These are phyloP conservation scores for Panthera leo DNA, from an alignment of 2,113 vertebrate species.

Conservation along the genomic window DNA sequence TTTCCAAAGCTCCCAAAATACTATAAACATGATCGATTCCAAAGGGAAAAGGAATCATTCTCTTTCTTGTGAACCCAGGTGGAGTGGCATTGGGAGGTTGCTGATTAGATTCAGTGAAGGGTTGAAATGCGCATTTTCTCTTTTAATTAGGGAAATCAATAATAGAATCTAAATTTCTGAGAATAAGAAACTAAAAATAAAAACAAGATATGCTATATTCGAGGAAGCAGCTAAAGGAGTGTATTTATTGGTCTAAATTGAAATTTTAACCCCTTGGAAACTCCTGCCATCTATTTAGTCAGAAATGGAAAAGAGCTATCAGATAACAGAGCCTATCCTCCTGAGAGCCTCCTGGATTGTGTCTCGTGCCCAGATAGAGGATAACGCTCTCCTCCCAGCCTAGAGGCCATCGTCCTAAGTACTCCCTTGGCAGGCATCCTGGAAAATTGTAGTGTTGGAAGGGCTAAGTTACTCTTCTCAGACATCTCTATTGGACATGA, in stretches of 20 bases:
- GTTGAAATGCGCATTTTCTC: not conserved
- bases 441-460: conserved; percentile 68
- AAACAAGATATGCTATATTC: not conserved
- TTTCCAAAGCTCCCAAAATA: not conserved
- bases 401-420: conserved; percentile 74
- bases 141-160: not conserved
- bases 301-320: conserved; percentile 77
- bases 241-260: conserved; percentile 52
- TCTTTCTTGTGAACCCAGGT: not conserved
- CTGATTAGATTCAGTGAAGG: not conserved
- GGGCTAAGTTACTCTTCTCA: conserved; percentile 73
- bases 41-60: not conserved
- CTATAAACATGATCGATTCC: not conserved
- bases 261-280: conserved; percentile 78
- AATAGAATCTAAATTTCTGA: not conserved
- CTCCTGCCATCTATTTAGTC: conserved; percentile 61
- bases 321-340: conserved; percentile 63
- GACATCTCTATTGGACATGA: conserved; percentile 71
- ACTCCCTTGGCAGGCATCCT: conserved; percentile 79
- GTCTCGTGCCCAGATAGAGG: conserved; percentile 68
- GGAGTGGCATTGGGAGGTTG: not conserved
- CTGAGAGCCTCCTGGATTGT: conserved; percentile 65
- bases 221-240: not conserved
- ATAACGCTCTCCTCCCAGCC: conserved; percentile 57
- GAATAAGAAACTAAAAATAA: conserved; percentile 2